phyloP scores from a whole-genome alignment of 2,888 invertebrate species.

The Gandaritis pyraliata region DNA sequence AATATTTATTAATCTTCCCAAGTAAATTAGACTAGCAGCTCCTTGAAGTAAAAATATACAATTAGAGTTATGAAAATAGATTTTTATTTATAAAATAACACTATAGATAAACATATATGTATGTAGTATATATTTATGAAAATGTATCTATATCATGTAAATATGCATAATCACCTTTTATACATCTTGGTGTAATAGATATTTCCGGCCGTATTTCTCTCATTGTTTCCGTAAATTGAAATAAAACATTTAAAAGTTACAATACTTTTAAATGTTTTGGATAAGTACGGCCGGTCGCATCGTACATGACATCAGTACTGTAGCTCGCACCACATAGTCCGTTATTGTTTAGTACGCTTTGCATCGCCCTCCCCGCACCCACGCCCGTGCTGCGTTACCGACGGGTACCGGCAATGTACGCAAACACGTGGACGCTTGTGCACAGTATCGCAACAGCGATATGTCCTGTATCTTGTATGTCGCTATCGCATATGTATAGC shows the following conservation, averaged over 20 bases:
- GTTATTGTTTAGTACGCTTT: constrained; percentile 67
- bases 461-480: constrained; percentile 3
- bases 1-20: constrained; percentile 1
- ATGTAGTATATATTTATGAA: constrained; percentile 9
- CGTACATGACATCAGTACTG: constrained; percentile 36
- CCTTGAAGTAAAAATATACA: constrained; percentile 6
- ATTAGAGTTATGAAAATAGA: constrained; percentile 6
- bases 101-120: constrained; percentile 4
- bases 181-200: constrained; percentile 32
- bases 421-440: constrained; percentile 23
- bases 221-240: not conserved
- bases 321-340: constrained; percentile 46
- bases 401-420: constrained; percentile 1
- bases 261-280: constrained; percentile 7
- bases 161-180: constrained; percentile 23
- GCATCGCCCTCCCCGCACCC: constrained; percentile 57
- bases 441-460: constrained; percentile 19
- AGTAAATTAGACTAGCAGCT: constrained; percentile 8
- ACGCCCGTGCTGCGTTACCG: constrained; percentile 54
- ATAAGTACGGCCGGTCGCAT: constrained; percentile 30
- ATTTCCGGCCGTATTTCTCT: constrained; percentile 23
- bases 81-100: constrained; percentile 1
- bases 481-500: constrained; percentile 28
- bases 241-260: no score
- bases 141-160: constrained; percentile 14